Evolutionary conservation across 2,888 invertebrate species (phyloP), one percentile per base, ranked within the genome.

Genomic region (Zaprionus lineosus): DNA sequence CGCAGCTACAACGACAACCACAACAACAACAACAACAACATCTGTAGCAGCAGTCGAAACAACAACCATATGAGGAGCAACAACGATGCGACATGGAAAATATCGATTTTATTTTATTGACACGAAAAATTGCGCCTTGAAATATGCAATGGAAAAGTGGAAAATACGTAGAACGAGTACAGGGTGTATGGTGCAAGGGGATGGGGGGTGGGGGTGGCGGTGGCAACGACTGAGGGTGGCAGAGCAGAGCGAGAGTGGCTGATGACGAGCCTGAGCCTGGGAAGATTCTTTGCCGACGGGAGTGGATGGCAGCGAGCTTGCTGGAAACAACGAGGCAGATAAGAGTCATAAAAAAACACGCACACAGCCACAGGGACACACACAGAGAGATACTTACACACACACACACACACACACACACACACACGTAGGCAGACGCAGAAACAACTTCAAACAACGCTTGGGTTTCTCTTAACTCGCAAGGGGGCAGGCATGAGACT

Each of bases 41-140:
- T 24, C 2, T 24, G n/a, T n/a, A 40, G 28, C 48, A 16, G 29
- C 31, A 21, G 11, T 4, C 11, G 6, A 15, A 48, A n/a, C 14
- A 7, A 12, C 34, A 36, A 26, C 37, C 29, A 26, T 24, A 39
- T 12, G 9, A 36, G 19, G 16, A 29, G 2, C 18, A 31, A 11
- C 8, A n/a, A 33, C 33, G 12, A 44, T 28, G 31, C 46, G 34
- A 43, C 51, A 36, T 58, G 51, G 31, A 43, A 43, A 61, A 63
- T 70, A 76, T 83, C 81, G 84, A 77, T 77, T 76, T 79, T 61
- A 69, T 76, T 72, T 77, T 83, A 77, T 77, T 76, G 77, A 77
- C 76, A 76, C 69, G 53, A 76, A 75, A 76, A 79, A 63, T 69
- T 83, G 81, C 84, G 76, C 84, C 76, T 77, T 83, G 73, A 77